Percentiles rank a stretch among this genome's conserved stretches.
phyloP scores from a whole-genome alignment of 2,888 invertebrate species.

The Pachydiplax longipennis region DNA sequence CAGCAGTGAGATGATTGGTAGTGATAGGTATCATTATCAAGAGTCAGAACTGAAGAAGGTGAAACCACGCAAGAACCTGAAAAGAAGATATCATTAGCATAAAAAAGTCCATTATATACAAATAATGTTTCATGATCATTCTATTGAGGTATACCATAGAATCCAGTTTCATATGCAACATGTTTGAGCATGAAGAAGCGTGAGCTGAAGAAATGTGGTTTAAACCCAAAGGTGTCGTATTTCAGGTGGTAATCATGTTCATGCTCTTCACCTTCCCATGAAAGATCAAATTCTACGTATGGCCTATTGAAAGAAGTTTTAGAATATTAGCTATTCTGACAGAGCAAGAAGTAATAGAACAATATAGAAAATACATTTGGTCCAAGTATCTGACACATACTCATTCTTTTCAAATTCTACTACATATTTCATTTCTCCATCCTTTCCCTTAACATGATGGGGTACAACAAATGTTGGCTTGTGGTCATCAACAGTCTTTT shows the following conservation, averaged over 20 bases:
- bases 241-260: background rate
- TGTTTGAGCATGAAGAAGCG: background rate
- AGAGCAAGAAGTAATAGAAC: background rate
- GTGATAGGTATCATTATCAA: conserved; percentile 33
- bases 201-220: background rate
- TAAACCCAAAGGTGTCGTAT: background rate
- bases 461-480: background rate
- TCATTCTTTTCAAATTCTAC: background rate
- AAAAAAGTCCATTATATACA: background rate
- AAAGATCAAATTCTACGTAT: background rate
- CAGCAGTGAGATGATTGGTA: conserved; percentile 25
- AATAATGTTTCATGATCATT: background rate
- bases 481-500: background rate
- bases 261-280: conserved; percentile 5
- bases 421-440: conserved; percentile 9
- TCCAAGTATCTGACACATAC: background rate
- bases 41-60: background rate
- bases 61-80: conserved; percentile 38
- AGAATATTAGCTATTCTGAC: background rate
- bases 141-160: background rate
- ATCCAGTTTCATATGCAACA: conserved; percentile 3
- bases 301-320: background rate
- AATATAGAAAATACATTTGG: background rate
- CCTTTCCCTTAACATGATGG: background rate
- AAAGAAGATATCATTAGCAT: background rate